Conservation (phyloP, 2,113 vertebrate species). For the Heptranchias perlo region DNA sequence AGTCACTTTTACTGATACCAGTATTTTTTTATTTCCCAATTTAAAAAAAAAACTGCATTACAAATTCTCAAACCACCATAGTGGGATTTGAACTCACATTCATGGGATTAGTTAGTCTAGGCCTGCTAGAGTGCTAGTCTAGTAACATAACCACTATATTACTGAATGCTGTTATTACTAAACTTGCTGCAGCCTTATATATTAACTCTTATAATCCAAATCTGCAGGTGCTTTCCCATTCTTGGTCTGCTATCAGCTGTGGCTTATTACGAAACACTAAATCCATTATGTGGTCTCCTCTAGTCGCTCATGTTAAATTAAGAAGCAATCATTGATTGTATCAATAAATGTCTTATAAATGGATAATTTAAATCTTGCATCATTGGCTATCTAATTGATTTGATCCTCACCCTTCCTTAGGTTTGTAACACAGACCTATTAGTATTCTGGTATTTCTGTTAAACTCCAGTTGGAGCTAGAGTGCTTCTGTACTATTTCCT, state of each 20-base stretch:
- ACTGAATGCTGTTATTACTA: too few species aligned
- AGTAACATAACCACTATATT: too few species aligned
- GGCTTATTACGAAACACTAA: neutral
- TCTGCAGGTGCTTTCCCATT: neutral
- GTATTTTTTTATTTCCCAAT: neutral
- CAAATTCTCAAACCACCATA: neutral
- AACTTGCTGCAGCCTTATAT: neutral
- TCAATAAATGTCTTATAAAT: too few species aligned
- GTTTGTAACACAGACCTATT: too few species aligned
- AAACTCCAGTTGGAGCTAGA: too few species aligned
- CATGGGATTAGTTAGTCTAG: neutral
- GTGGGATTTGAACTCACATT: neutral
- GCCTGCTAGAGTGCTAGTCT: neutral
- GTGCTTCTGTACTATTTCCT: too few species aligned
- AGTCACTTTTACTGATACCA: neutral
- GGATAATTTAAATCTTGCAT: too few species aligned
- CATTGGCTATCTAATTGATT: too few species aligned
- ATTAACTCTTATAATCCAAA: neutral
- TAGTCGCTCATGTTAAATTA: too few species aligned
- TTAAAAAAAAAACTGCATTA: neutral
- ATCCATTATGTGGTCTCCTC: neutral
- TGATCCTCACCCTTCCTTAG: too few species aligned
- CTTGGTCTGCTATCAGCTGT: neutral
- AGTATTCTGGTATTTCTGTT: too few species aligned
- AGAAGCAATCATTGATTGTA: too few species aligned